Evolutionary conservation across 1,140 invertebrate species (phyloP), one percentile per base, ranked within the genome.

Genomic region (Saccostrea echinata): DNA sequence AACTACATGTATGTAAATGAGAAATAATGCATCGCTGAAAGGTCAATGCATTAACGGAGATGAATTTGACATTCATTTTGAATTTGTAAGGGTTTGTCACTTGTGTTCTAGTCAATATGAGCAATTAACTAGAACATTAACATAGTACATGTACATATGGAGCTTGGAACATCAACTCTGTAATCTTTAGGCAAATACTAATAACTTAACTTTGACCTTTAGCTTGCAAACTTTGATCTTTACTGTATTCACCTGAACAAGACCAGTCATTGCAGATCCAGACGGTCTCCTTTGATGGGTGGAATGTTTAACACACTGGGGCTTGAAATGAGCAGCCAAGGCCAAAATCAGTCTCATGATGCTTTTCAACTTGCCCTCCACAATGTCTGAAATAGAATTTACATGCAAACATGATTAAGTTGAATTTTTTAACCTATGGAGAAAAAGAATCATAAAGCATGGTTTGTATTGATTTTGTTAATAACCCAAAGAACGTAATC

Each of bases 311-410:
- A 94, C 94, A 91, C 92, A 93, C 80, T 91, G 93, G 11, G 95
- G 95, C 90, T 95, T 96, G 87, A 95, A 96, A 88, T 96, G 95
- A 43, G 95, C 95, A 21, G 95, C 95, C 24, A 96, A 89, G 2
- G 95, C 95, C 43, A 96, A 91, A 27, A 96, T 95, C 21, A 96
- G 91, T n/a, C 95, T 89, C 95, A 96, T 95, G 27, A 95, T 95
- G 35, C 95, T 93, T 86, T 95, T 95, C 71, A 95, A 90, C 85
- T 96, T 95, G 2, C 95, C 95, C 24, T 95, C 95, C 18, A 95
- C 93, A 81, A 96, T 94, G 86, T 96, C 94, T 94, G 88, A 30
- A 88, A 88, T 16, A 30, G 27, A 76, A 30, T 3, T 16, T 21
- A 61, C 18, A 61, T n/a, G 6, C 18, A 61, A 1, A 61, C n/a